Evolutionary conservation across 1,140 invertebrate genomes (phyloP).

Genomic region (Cotesia chilonis): DNA sequence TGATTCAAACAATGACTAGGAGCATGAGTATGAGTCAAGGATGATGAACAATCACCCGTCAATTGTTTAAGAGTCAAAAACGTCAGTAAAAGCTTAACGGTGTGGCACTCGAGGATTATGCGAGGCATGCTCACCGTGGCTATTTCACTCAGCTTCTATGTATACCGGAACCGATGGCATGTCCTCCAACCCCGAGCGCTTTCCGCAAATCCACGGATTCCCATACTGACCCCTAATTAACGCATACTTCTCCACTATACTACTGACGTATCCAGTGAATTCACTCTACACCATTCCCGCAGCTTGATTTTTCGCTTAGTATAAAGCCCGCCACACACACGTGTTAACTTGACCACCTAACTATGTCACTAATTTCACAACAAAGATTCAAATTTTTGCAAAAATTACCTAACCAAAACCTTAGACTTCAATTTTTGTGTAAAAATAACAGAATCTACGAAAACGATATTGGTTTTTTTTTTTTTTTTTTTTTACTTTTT

Average conservation of each 20-base stretch:
- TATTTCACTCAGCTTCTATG: slow-evolving; percentile 31
- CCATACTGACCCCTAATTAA: slow-evolving; percentile 46
- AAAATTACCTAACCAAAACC: too few species aligned
- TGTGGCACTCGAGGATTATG: slow-evolving; percentile 33
- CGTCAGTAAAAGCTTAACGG: slow-evolving; percentile 4
- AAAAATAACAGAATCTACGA: too few species aligned
- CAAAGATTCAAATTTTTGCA: too few species aligned
- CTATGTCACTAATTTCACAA: too few species aligned
- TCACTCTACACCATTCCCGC: background rate
- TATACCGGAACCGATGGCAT: slow-evolving; percentile 27
- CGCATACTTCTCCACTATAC: slow-evolving; percentile 43
- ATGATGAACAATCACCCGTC: background rate
- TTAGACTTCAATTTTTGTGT: too few species aligned
- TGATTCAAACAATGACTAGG: too few species aligned
- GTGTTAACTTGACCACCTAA: too few species aligned
- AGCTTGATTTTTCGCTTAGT: too few species aligned
- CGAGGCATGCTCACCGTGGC: slow-evolving; percentile 29
- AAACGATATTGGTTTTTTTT: too few species aligned
- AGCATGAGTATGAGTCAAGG: too few species aligned
- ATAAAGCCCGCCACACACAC: too few species aligned
- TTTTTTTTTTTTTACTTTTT: too few species aligned
- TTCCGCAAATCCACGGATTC: slow-evolving; percentile 42
- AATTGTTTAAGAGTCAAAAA: slow-evolving; percentile 15
- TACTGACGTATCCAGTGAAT: slow-evolving; percentile 13
- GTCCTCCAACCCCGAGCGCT: slow-evolving; percentile 16